Conservation (phyloP, 2,797 vertebrate genomes). For the Linurgus olivaceus region DNA sequence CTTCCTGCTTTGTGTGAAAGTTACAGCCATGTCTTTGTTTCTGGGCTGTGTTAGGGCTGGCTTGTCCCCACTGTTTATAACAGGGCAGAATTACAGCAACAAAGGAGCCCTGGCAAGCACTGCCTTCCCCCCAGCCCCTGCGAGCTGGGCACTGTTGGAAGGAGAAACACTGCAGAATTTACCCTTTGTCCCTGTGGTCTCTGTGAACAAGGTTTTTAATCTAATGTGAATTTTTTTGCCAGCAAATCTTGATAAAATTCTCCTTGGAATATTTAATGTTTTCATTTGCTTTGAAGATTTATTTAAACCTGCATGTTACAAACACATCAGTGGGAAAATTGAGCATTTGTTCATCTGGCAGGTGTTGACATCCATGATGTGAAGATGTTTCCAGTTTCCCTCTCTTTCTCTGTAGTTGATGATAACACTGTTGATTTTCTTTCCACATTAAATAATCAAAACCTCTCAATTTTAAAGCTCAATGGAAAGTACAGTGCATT, state of each 20-base stretch:
- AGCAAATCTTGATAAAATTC: background rate
- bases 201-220: background rate
- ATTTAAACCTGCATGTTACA: background rate
- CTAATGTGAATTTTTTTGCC: background rate
- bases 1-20: background rate
- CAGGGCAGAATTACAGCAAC: background rate
- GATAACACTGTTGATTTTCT: background rate
- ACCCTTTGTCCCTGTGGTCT: background rate
- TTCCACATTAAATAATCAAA: background rate
- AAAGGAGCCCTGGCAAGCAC: background rate
- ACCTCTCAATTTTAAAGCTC: background rate
- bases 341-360: background rate
- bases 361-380: background rate
- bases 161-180: background rate
- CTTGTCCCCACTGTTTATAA: background rate
- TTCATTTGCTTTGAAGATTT: background rate
- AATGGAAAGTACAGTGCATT: background rate
- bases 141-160: background rate
- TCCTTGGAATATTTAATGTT: background rate
- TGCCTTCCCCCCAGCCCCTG: background rate
- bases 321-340: background rate
- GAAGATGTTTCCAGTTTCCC: background rate
- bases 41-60: background rate
- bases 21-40: background rate
- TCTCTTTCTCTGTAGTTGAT: accelerated